Conservation (phyloP, 2,113 vertebrate species). For the Hippocampus mohnikei region DNA sequence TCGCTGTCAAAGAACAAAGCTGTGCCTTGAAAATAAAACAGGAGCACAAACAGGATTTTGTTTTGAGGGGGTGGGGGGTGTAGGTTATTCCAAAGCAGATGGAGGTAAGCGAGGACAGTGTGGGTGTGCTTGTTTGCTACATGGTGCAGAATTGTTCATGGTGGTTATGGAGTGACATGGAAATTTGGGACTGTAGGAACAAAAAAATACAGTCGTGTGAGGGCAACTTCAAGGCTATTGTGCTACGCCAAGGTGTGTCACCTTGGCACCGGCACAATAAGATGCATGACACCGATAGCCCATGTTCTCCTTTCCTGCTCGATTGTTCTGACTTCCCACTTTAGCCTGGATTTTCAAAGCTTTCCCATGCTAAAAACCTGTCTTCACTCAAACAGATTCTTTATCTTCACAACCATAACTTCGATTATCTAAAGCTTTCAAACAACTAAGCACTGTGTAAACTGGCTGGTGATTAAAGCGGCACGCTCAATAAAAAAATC, state of each 20-base stretch:
- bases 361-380: slow-evolving; percentile 24
- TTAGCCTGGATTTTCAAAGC: slow-evolving; percentile 19
- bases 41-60: slow-evolving; percentile 1
- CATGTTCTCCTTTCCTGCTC: slow-evolving; percentile 5
- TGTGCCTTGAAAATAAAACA: slow-evolving; percentile 22
- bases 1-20: slow-evolving; percentile 48
- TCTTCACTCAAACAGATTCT: not conserved
- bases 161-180: not conserved
- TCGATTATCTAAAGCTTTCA: slow-evolving; percentile 31
- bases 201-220: slow-evolving; percentile 21
- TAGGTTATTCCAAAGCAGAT: slow-evolving; percentile 13
- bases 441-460: slow-evolving; percentile 35
- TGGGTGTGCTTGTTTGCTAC: slow-evolving; percentile 24
- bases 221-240: slow-evolving; percentile 14
- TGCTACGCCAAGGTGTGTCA: slow-evolving; percentile 41
- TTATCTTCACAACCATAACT: slow-evolving; percentile 20
- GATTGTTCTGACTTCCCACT: slow-evolving; percentile 11
- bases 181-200: slow-evolving; percentile 10
- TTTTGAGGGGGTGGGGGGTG: not conserved
- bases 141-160: slow-evolving; percentile 39
- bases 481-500: slow-evolving; percentile 31
- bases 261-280: slow-evolving; percentile 27
- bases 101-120: slow-evolving; percentile 3
- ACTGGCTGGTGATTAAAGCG: slow-evolving; percentile 6
- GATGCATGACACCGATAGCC: slow-evolving; percentile 26